These are phyloP conservation scores for Hirtodrosophila cameraria DNA, from an alignment of 2,888 invertebrate species.

Conservation along the genomic window DNA sequence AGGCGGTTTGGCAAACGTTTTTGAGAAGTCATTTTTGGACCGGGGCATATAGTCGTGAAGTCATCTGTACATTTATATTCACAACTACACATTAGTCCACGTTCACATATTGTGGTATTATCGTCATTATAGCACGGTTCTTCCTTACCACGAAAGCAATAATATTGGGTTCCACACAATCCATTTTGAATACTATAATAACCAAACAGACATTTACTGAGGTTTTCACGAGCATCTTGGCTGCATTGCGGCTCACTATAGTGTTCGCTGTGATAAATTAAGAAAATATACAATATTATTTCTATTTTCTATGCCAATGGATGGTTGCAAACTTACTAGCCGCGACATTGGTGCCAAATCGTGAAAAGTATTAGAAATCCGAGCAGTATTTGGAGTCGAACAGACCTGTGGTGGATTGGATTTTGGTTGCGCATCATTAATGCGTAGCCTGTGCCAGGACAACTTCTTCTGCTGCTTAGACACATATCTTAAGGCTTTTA, in stretches of 20 bases:
- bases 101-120: not conserved
- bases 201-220: not conserved
- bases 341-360: slow-evolving; percentile 29
- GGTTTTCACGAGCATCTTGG: not conserved
- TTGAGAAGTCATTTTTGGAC: not conserved
- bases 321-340: slow-evolving; percentile 25
- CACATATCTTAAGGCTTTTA: slow-evolving; percentile 28
- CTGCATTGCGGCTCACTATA: not conserved
- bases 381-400: slow-evolving; percentile 30
- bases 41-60: not conserved
- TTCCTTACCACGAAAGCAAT: slow-evolving; percentile 4
- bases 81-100: slow-evolving; percentile 6
- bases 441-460: slow-evolving; percentile 14
- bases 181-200: not conserved
- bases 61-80: slow-evolving; percentile 15
- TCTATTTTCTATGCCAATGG: not conserved
- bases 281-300: not conserved
- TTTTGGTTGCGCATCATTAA: slow-evolving; percentile 40
- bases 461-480: slow-evolving; percentile 14
- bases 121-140: slow-evolving; percentile 7
- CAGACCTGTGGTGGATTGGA: slow-evolving; percentile 16
- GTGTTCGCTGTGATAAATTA: slow-evolving; percentile 1
- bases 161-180: not conserved
- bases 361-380: slow-evolving; percentile 17
- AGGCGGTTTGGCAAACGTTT: slow-evolving; percentile 26